Base-by-base conservation (phyloP, 1,140 invertebrate genomes). In the Camponotus vicinus region DNA sequence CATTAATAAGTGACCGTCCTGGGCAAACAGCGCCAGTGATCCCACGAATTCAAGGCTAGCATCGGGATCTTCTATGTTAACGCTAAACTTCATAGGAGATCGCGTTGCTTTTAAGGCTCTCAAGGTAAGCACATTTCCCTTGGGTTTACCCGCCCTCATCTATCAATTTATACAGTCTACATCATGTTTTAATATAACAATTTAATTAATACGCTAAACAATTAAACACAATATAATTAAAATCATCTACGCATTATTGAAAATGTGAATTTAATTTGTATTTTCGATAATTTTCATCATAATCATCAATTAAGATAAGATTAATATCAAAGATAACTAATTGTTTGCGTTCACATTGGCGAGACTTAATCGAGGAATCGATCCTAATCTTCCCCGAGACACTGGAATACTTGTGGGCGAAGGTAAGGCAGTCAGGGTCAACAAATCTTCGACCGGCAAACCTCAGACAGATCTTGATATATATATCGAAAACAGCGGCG, bases 1-100 rank as follows among this genome's bases (percentile, higher is more conserved):
- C 91, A 92, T 92, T 92, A 92, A 92, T 92, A 92, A 91, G 91
- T 92, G 91, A 91, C 91, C 91, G 85, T 92, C 80, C 90, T 83
- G 79, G 70, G 67, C 90, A 92, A 92, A 91, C 89, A 90, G 27
- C 18, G 37, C 27, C 63, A 69, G 70, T 88, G 88, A 90, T 90
- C 89, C 89, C 89, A 80, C 87, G 88, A 90, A 89, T 90, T 90
- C 79, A 88, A 80, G 89, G 87, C 88, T 85, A 79, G 67, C 61
- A 70, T 70, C 77, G 45, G 42, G 69, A 88, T 89, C 76, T 71
- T 45, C 40, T 32, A 66, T 70, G 66, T 86, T 89, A 75, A 77
- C 71, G 85, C 84, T 89, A 80, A 89, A 89, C 76, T 89, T 89
- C 69, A 76, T 79, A 64, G 64, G 52, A 57, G 34, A 75, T 89